Evolutionary conservation across 2,113 vertebrate species (phyloP), one percentile per base, ranked within the genome.

Genomic region (Cyanoderma ruficeps): DNA sequence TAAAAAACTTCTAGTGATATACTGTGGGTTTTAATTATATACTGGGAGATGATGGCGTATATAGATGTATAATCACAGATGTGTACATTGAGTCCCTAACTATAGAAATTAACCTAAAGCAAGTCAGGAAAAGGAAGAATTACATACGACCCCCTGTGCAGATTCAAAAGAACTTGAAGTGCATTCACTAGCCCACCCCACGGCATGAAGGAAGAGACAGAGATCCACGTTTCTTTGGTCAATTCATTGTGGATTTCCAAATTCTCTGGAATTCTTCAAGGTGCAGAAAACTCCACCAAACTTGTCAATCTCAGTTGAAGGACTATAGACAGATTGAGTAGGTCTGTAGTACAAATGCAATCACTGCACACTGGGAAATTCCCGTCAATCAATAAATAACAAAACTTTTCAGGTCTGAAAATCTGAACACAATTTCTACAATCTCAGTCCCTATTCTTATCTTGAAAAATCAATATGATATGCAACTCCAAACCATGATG

Each of bases 141-240:
- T 68, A 23, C 10, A 7, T 14, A 17, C 4, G 1, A 74, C 15
- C 12, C 11, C 15, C 10, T 7, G 9, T 30, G 19, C n/a, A 33
- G n/a, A 31, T 39, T 33, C 2, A 12, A 86, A 83, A 37, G 46
- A 65, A 28, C 13, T 22, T 50, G 23, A 83, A 61, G 27, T 31
- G 33, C 47, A 57, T 53, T 10, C 6, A 46, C 19, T 21, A 75
- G 30, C 19, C 10, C 3, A 7, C 8, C 15, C 37, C 37, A 39
- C 0, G 0, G 13, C 27, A n/a, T 23, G 44, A 17, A 23, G 20
- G 15, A 42, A 41, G 19, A 83, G 47, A 18, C 1, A 20, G 30
- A 87, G 44, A 61, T 31, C 27, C 50, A 79, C 8, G 44, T 69
- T 57, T 39, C 42, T 77, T 69, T 41, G 15, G 61, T 41, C 31